Percentiles rank a stretch among this genome's conserved stretches.
Conservation (phyloP, 2,113 vertebrate species). For the Ailuropoda melanoleuca region DNA sequence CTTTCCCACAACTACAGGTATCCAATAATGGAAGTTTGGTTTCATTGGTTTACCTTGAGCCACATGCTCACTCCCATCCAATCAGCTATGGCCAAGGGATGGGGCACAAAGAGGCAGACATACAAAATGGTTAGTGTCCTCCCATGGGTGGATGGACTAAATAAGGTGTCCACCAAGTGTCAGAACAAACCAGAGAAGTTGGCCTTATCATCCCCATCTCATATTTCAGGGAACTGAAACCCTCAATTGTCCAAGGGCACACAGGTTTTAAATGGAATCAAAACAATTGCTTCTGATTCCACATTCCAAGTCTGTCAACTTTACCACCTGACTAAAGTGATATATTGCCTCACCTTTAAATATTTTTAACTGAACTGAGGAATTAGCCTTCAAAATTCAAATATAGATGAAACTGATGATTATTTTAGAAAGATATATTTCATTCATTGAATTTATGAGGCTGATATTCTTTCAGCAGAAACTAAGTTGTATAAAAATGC, state of each 20-base stretch:
- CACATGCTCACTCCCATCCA: not conserved
- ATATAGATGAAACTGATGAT: slow-evolving; percentile 33
- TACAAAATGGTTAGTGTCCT: not conserved
- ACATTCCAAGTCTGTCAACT: not conserved
- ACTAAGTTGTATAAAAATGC: slow-evolving; percentile 34
- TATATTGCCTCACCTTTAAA: slow-evolving; percentile 36
- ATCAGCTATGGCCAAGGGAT: not conserved
- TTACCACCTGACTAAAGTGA: not conserved
- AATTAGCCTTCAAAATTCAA: slow-evolving; percentile 60
- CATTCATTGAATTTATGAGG: not conserved
- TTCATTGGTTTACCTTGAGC: not conserved
- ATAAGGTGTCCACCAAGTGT: not conserved
- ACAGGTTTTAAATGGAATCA: not conserved
- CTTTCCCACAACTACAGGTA: not conserved
- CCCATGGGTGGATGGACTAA: not conserved
- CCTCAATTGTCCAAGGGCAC: not conserved
- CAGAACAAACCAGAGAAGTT: not conserved
- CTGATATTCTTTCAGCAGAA: slow-evolving; percentile 27
- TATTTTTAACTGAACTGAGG: slow-evolving; percentile 46
- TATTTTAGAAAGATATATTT: slow-evolving; percentile 48
- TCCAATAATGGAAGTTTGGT: not conserved
- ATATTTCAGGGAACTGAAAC: not conserved
- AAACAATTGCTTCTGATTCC: not conserved
- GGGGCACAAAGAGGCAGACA: not conserved
- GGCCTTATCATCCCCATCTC: not conserved